A percentile compares a stretch with the other conserved stretches of the same genome.
Conservation (phyloP, 2,888 invertebrate genomes). For the Oscheius onirici region DNA sequence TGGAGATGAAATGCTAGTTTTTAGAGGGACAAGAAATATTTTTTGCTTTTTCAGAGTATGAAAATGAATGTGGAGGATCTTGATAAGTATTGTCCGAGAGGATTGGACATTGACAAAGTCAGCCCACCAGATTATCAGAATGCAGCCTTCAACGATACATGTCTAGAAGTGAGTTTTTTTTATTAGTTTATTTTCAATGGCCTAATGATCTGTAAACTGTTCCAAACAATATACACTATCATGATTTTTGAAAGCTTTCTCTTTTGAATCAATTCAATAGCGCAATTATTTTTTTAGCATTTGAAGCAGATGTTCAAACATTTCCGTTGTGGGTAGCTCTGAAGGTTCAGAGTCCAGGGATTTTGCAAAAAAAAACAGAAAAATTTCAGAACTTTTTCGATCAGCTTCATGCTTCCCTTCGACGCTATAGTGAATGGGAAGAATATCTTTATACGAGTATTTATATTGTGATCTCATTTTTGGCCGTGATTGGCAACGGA, state of each 20-base stretch:
- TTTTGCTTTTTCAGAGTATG: constrained; percentile 50
- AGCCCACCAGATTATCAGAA: constrained; percentile 37
- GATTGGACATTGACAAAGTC: constrained; percentile 42
- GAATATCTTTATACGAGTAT: constrained; percentile 63
- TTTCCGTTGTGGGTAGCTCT: too few species aligned
- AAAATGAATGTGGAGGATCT: constrained; percentile 63
- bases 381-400: constrained; percentile 29
- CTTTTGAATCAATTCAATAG: background rate
- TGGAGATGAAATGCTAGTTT: constrained; percentile 16
- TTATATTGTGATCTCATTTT: constrained; percentile 66
- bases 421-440: constrained; percentile 65
- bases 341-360: too few species aligned
- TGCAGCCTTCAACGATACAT: constrained; percentile 57
- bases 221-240: background rate
- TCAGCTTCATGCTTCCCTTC: constrained; percentile 59
- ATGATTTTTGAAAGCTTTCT: background rate
- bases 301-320: background rate
- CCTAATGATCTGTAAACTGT: background rate
- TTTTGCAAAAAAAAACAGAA: background rate
- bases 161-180: constrained; percentile 49
- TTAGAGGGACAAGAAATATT: background rate
- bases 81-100: constrained; percentile 62
- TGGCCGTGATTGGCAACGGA: constrained; percentile 69
- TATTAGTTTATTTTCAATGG: background rate
- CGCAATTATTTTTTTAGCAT: background rate